Evolutionary conservation across 2,113 vertebrate genomes (phyloP).

Genomic region (Lethenteron camtschaticum): DNA sequence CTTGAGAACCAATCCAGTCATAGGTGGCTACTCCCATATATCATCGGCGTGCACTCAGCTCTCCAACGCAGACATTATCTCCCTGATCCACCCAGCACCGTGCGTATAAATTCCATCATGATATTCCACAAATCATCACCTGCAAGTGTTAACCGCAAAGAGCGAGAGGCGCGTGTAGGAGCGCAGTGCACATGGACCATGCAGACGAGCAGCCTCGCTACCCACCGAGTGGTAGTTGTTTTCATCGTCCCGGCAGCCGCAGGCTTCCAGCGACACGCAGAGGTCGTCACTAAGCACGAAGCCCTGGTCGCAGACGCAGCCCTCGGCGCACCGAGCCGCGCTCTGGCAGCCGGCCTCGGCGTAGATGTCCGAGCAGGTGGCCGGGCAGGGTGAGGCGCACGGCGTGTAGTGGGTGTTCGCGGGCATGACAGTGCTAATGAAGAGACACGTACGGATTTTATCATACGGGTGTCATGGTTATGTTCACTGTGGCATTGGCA

Average conservation of each 20-base stretch:
- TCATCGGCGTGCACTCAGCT: background rate
- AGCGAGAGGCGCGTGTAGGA: background rate
- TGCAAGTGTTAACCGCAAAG: background rate
- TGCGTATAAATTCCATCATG: background rate
- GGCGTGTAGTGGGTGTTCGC: conserved; percentile 30
- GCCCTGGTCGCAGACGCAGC: conserved; percentile 32
- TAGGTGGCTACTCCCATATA: too few species aligned
- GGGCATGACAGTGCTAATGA: conserved; percentile 32
- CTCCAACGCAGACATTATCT: background rate
- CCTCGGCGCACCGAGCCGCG: conserved; percentile 28
- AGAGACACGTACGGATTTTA: background rate
- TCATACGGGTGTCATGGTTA: background rate
- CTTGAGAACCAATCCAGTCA: too few species aligned
- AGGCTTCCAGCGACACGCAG: conserved; percentile 26
- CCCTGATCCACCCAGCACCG: background rate
- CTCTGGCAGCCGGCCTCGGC: conserved; percentile 24
- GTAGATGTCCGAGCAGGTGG: conserved; percentile 35
- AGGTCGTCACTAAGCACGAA: conserved; percentile 28
- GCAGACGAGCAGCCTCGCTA: conserved; percentile 9
- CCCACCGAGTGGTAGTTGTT: conserved; percentile 29
- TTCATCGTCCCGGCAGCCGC: conserved; percentile 25
- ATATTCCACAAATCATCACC: background rate
- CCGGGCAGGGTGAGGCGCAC: conserved; percentile 31
- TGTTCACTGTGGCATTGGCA: background rate
- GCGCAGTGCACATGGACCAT: background rate